A percentile compares a stretch with the other conserved stretches of the same genome.
Evolutionary conservation across 2,888 invertebrate genomes (phyloP).

Genomic region (Camptogramma bilineatum): DNA sequence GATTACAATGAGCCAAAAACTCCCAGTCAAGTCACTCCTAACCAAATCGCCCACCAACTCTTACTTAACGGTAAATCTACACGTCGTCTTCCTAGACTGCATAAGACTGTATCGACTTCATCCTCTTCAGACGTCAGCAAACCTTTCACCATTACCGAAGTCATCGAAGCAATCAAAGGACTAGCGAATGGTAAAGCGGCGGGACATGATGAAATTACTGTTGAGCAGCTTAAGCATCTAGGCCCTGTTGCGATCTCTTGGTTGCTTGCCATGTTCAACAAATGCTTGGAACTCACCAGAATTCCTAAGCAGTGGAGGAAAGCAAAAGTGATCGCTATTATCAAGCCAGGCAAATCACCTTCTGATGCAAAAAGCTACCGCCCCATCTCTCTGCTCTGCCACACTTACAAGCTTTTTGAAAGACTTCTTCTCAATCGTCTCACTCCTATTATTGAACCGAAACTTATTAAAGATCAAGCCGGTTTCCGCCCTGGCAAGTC

Average conservation of each 20-base stretch:
- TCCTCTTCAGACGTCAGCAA: neutral
- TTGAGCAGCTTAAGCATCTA: neutral
- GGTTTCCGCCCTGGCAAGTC: no score
- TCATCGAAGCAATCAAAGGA: neutral
- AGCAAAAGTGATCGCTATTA: no score
- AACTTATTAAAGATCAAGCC: no score
- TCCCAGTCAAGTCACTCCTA: neutral
- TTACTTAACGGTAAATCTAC: neutral
- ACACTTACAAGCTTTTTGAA: no score
- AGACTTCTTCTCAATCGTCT: no score
- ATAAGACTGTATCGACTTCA: no score
- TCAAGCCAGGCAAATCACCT: neutral
- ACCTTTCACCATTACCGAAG: neutral
- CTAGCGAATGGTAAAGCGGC: neutral
- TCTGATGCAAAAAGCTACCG: constrained; percentile 24
- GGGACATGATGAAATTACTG: neutral
- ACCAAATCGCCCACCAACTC: neutral
- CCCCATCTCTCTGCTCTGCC: constrained; percentile 28
- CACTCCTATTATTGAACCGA: no score
- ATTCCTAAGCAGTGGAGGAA: no score
- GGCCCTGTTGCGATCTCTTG: neutral
- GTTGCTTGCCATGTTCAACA: no score
- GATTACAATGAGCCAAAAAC: neutral
- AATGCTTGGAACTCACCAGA: no score
- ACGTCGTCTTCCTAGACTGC: neutral